Percentiles rank a stretch among this genome's conserved stretches.
Evolutionary conservation across 2,113 vertebrate species (phyloP).

Genomic region (Lasiurus cinereus): DNA sequence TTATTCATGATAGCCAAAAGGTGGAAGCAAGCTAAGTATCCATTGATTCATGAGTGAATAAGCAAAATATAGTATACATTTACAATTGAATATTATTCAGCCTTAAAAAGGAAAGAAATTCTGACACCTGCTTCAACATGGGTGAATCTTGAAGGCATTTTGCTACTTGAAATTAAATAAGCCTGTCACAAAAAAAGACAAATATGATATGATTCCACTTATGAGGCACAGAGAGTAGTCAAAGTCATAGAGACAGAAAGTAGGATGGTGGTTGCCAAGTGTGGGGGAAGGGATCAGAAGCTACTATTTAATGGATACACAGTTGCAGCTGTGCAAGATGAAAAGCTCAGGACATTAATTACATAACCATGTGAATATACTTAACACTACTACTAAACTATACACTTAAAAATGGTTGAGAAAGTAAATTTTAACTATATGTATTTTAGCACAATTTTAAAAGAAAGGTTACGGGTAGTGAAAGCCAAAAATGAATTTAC

Average conservation of each 20-base stretch:
- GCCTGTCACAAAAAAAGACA: background rate
- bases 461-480: background rate
- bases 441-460: background rate
- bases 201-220: background rate
- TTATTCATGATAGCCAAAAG: background rate
- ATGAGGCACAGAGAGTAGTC: background rate
- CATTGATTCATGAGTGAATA: too few relatives aligned
- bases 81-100: background rate
- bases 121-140: background rate
- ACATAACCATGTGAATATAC: background rate
- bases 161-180: background rate
- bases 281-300: accelerated
- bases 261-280: background rate
- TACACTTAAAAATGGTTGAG: background rate
- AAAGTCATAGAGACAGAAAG: background rate
- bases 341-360: background rate
- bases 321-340: background rate
- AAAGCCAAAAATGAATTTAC: slow-evolving; percentile 3
- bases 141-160: background rate
- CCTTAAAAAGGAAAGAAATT: background rate
- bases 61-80: background rate
- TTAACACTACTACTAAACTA: background rate
- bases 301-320: background rate
- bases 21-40: background rate
- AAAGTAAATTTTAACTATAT: background rate